Evolutionary conservation across 2,797 vertebrate species (phyloP).

Genomic region (Melanotaenia nigrans): DNA sequence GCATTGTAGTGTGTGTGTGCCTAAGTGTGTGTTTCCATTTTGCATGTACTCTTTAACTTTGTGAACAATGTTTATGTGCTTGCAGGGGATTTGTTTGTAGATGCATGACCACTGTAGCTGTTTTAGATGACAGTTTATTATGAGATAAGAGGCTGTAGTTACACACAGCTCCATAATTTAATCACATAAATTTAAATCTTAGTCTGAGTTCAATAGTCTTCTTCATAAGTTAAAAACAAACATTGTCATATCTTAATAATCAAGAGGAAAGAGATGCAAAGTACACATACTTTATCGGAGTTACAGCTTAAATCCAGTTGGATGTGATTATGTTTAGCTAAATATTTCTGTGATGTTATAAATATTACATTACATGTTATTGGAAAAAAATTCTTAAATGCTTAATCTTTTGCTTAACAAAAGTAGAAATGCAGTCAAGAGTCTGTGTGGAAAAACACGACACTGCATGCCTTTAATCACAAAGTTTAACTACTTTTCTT

Average conservation of each 20-base stretch:
- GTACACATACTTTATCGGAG: neutral
- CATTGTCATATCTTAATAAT: slow-evolving; percentile 14
- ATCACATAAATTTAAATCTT: slow-evolving; percentile 17
- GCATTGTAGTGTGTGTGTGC: slow-evolving; percentile 38
- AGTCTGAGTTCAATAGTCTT: slow-evolving; percentile 10
- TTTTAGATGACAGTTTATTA: slow-evolving; percentile 37
- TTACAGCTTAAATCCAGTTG: slow-evolving; percentile 5
- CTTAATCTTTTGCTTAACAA: neutral
- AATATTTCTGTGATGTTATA: neutral
- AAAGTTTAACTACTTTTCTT: no score
- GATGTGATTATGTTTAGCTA: neutral
- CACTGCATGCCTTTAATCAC: no score
- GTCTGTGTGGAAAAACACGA: no score
- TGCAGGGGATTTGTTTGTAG: slow-evolving; percentile 18
- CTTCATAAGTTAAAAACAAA: slow-evolving; percentile 14
- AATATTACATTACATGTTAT: no score
- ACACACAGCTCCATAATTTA: slow-evolving; percentile 24
- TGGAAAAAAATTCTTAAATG: neutral
- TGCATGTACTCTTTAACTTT: slow-evolving; percentile 17
- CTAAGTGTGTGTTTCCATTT: slow-evolving; percentile 3
- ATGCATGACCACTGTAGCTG: slow-evolving; percentile 13
- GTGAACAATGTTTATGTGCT: slow-evolving; percentile 28
- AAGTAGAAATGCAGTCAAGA: no score
- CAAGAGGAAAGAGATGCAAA: neutral
- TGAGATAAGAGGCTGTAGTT: slow-evolving; percentile 37